Base-by-base conservation (phyloP, 2,113 vertebrate genomes). In the Nothocercus julius region DNA sequence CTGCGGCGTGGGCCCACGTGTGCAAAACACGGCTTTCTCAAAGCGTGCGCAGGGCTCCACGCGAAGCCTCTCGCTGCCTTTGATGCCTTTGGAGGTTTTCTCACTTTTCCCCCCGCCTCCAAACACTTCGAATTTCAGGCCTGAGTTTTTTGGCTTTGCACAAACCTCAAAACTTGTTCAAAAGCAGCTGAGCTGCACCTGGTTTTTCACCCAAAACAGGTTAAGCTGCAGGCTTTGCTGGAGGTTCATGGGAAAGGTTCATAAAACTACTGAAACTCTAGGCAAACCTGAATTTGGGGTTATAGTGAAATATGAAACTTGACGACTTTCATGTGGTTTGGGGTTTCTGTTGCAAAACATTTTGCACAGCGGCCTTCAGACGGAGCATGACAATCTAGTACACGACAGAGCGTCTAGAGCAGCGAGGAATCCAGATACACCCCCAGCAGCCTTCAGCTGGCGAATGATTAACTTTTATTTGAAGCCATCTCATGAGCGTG, bases 321-420 rank as follows among this genome's bases (percentile, higher is more conserved):
- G 1, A 25, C 45, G 4, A 9, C 95, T 97, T 96, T 96, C 93
- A 97, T 96, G 96, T 97, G 96, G 94, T 94, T 97, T 96, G 94
- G 96, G 96, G 90, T 91, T 95, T 92, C 74, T 84, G 47, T 93
- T 96, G 94, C 93, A 95, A 93, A 95, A 94, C 93, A 32, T 12
- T 93, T 22, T 51, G 85, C 2, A 74, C 2, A 17, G 90, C 91
- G 61, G 93, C 91, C 84, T 42, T 4, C 56, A 93, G 85, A 18
- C 20, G 81, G 88, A 95, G 80, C 47, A 27, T 22, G 22, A 40
- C 73, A 51, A 51, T 11, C 61, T 1, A 36, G 75, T 9, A 16
- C 58, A 69, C 2, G 5, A 32, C 72, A 4, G 78, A 15, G 4
- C 1, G 72, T 53, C 96, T 85, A 8, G 0, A 6, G 86, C 28